phyloP scores from a whole-genome alignment of 2,113 vertebrate species.

The Atherinomorus stipes region DNA sequence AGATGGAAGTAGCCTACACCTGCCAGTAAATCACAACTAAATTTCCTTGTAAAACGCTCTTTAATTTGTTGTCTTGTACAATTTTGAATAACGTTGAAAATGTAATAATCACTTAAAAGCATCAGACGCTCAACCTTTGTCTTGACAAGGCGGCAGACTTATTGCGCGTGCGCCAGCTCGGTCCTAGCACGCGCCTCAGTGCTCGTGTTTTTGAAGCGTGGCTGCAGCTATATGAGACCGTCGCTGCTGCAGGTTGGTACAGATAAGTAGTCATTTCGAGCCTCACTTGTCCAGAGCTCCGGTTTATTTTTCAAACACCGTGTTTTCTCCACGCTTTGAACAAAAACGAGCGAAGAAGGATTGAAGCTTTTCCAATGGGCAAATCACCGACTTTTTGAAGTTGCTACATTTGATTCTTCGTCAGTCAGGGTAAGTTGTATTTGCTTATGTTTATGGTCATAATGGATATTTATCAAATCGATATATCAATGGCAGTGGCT shows the following conservation, averaged over 20 bases:
- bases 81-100: too few species aligned
- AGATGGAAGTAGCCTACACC: too few species aligned
- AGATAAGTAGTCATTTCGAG: background rate
- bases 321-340: conserved; percentile 4
- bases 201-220: background rate
- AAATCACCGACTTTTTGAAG: conserved; percentile 49
- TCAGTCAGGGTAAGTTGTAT: conserved; percentile 53
- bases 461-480: too few species aligned
- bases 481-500: background rate
- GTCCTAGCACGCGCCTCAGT: background rate
- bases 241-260: background rate
- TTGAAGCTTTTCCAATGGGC: conserved; percentile 11
- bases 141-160: too few species aligned
- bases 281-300: too few species aligned
- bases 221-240: background rate
- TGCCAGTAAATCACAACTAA: too few species aligned
- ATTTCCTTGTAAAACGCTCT: too few species aligned
- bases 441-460: background rate
- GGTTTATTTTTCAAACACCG: background rate
- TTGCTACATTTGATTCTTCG: background rate
- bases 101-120: too few species aligned
- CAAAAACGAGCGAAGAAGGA: background rate
- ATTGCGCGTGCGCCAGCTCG: too few species aligned
- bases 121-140: too few species aligned
- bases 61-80: too few species aligned